Percentiles rank a stretch among this genome's conserved stretches.
phyloP scores from a whole-genome alignment of 1,140 invertebrate species.

The Saccostrea echinata region DNA sequence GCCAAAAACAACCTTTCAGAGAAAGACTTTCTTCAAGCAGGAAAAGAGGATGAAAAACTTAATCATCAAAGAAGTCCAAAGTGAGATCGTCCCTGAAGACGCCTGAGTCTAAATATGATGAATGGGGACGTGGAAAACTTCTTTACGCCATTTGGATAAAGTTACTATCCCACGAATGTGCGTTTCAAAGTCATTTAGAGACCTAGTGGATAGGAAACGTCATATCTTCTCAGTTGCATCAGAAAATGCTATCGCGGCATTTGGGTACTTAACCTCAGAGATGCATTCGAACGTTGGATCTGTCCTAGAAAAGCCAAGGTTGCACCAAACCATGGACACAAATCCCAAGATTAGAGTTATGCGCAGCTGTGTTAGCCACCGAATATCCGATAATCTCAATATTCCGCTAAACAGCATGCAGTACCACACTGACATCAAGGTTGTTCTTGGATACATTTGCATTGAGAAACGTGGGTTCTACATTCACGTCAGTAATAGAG shows the following conservation, averaged over 20 bases:
- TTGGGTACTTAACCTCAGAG: constrained; percentile 39
- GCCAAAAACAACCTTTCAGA: too few relatives aligned
- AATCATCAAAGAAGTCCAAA: too few relatives aligned
- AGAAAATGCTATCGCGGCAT: constrained; percentile 48
- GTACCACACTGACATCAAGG: constrained; percentile 51
- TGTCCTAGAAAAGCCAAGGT: constrained; percentile 41
- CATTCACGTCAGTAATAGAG: constrained; percentile 42
- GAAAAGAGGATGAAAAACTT: too few relatives aligned
- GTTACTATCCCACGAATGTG: constrained; percentile 41
- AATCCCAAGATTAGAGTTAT: constrained; percentile 52
- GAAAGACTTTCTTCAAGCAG: too few relatives aligned
- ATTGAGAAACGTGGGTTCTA: constrained; percentile 50
- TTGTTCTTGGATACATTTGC: constrained; percentile 51
- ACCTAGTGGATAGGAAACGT: constrained; percentile 74
- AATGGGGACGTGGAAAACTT: constrained; percentile 55
- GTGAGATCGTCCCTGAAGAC: too few relatives aligned
- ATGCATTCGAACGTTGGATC: neutral
- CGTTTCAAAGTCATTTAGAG: constrained; percentile 58
- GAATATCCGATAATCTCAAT: constrained; percentile 20
- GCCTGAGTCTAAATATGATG: neutral
- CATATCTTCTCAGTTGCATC: constrained; percentile 57
- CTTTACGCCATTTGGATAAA: constrained; percentile 34
- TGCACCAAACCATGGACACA: constrained; percentile 25
- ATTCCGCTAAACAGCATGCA: neutral
- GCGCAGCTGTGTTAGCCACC: constrained; percentile 44